Evolutionary conservation across 1,140 invertebrate genomes (phyloP).

Genomic region (Plodia interpunctella): DNA sequence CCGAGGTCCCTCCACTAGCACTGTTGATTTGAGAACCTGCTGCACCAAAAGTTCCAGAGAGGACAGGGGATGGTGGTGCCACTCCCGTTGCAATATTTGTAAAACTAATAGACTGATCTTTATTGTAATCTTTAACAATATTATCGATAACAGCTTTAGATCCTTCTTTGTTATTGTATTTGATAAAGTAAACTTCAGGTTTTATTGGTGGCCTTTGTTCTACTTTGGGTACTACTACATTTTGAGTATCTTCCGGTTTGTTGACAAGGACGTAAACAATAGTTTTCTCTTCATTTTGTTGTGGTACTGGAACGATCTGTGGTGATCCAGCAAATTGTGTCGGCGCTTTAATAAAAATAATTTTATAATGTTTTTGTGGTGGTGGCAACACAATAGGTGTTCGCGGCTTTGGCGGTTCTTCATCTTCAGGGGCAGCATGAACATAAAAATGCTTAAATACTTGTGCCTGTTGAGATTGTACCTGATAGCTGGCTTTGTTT

Average conservation of each 20-base stretch:
- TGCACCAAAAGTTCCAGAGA: too few relatives aligned
- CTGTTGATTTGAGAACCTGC: too few relatives aligned
- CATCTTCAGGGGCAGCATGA: conserved; percentile 64
- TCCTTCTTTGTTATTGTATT: conserved; percentile 62
- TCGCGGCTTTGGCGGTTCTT: conserved; percentile 40
- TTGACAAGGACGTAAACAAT: conserved; percentile 90
- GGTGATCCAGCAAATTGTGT: conserved; percentile 67
- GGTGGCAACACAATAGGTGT: conserved; percentile 53
- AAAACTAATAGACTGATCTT: conserved; percentile 37
- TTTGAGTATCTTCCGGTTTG: conserved; percentile 85
- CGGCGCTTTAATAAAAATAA: conserved; percentile 88
- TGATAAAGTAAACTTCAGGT: conserved; percentile 66
- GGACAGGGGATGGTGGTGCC: conserved; percentile 8
- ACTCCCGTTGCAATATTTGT: conserved; percentile 20
- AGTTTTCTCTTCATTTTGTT: conserved; percentile 86
- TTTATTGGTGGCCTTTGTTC: conserved; percentile 61
- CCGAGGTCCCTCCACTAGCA: conserved; percentile 9
- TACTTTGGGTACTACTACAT: conserved; percentile 81
- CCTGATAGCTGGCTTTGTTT: conserved; percentile 24
- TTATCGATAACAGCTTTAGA: conserved; percentile 59
- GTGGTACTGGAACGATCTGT: conserved; percentile 50
- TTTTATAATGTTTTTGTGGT: conserved; percentile 84
- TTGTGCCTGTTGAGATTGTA: conserved; percentile 52
- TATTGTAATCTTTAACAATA: conserved; percentile 59
- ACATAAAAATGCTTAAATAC: conserved; percentile 68